Conservation (phyloP, 2,113 vertebrate species). For the Saguinus midas region DNA sequence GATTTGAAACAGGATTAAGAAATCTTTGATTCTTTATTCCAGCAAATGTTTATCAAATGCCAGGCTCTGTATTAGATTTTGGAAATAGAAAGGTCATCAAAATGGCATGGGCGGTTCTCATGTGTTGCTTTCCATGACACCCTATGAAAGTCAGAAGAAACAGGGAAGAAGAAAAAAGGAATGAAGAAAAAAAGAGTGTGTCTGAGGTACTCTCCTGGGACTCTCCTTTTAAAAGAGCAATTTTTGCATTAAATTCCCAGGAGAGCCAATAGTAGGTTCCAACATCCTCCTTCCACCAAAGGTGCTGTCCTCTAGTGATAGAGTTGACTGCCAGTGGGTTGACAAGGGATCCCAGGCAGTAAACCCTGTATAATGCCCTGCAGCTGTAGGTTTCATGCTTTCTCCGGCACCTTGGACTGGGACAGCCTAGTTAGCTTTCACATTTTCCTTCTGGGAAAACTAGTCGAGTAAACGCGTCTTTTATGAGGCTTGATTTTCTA, state of each 20-base stretch:
- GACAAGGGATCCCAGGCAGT: background rate
- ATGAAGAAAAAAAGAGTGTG: background rate
- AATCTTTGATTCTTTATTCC: background rate
- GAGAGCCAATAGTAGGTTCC: background rate
- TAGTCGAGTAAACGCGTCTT: conserved; percentile 33
- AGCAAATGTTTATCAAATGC: background rate
- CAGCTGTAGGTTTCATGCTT: background rate
- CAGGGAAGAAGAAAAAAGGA: background rate
- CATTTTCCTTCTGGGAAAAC: conserved; percentile 32
- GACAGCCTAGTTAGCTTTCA: background rate
- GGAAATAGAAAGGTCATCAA: background rate
- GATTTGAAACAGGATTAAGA: conserved; percentile 10
- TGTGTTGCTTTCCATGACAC: background rate
- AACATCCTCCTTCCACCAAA: background rate
- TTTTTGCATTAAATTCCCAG: background rate
- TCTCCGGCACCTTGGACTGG: background rate
- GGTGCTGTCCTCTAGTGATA: background rate
- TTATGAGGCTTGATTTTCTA: conserved; percentile 65
- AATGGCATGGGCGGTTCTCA: background rate
- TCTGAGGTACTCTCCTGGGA: background rate
- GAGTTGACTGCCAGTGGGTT: background rate
- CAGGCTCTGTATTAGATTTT: background rate
- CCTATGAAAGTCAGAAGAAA: background rate
- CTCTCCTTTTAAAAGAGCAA: background rate
- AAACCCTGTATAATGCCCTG: background rate